Base-by-base conservation (phyloP, 2,113 vertebrate species). In the Arvicanthis niloticus region DNA sequence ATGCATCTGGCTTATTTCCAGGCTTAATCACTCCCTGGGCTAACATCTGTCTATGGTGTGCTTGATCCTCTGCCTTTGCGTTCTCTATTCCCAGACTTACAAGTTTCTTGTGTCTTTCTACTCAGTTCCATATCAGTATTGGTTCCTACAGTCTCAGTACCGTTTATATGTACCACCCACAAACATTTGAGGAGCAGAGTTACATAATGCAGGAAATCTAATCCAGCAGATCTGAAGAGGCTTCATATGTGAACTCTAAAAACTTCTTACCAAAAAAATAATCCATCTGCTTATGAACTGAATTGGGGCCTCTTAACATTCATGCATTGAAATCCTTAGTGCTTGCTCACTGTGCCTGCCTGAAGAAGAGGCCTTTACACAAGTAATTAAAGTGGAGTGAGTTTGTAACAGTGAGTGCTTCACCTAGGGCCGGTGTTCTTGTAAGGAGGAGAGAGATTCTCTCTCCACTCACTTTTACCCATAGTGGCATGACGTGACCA, bases 1-100 rank as follows among this genome's bases (percentile, higher is more conserved):
- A 45, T 65, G 2, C 51, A 93, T 86, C 81, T 87, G 26, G 88
- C 76, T 78, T 58, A 91, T 90, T 92, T 91, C 77, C 53, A 87
- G 29, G 19, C 67, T 91, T 9, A 53, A 15, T 80, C 67, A 77
- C 65, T n/a, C 31, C 22, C 58, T 77, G 53, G 40, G 42, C 51
- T 81, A 77, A 29, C 70, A 67, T 34, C 56, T 92, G 48, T 37
- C 86, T 95, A 51, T 45, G 76, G 42, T 12, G 21, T 53, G 75
- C 37, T 62, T 91, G 48, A 26, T 77, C 86, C 81, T n/a, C 17
- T 51, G 67, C 45, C 42, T 89, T 34, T 45, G 77, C 58, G 29
- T 60, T 91, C 67, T 93, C 40, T 48, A 60, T 91, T 40, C 67
- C 58, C 53, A 91, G 37, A 21, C 45, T 40, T 80, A 70, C 10